Evolutionary conservation across 2,888 invertebrate species (phyloP).

Genomic region (Tinea pellionella): DNA sequence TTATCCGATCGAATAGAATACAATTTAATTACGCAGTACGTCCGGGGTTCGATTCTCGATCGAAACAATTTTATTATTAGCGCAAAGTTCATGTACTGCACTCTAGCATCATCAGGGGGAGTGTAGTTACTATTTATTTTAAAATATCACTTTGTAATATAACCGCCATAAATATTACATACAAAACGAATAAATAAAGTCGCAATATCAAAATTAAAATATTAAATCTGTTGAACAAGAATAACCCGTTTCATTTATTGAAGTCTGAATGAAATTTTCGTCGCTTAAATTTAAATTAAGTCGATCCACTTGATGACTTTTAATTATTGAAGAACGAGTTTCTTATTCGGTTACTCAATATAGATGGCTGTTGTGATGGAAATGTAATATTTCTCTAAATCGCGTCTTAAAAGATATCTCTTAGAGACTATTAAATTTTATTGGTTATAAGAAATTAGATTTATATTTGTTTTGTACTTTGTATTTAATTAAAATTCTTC

Average conservation of each 20-base stretch:
- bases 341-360: neutral
- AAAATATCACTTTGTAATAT: too few relatives aligned
- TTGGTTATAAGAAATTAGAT: too few relatives aligned
- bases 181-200: neutral
- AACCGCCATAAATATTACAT: neutral
- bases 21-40: too few relatives aligned
- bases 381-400: neutral
- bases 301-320: conserved; percentile 28
- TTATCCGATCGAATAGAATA: too few relatives aligned
- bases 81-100: too few relatives aligned
- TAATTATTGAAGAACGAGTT: conserved; percentile 21
- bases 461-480: too few relatives aligned
- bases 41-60: too few relatives aligned
- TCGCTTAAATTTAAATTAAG: conserved; percentile 29
- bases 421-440: neutral
- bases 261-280: conserved; percentile 19
- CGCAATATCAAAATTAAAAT: neutral
- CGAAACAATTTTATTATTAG: too few relatives aligned
- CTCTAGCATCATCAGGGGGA: too few relatives aligned
- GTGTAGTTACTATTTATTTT: too few relatives aligned
- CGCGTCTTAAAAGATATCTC: neutral
- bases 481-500: too few relatives aligned
- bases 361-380: neutral
- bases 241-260: conserved; percentile 2
- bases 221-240: neutral